Evolutionary conservation across 2,888 invertebrate species (phyloP), one percentile per base, ranked within the genome.

Genomic region (Oscheius sp.): DNA sequence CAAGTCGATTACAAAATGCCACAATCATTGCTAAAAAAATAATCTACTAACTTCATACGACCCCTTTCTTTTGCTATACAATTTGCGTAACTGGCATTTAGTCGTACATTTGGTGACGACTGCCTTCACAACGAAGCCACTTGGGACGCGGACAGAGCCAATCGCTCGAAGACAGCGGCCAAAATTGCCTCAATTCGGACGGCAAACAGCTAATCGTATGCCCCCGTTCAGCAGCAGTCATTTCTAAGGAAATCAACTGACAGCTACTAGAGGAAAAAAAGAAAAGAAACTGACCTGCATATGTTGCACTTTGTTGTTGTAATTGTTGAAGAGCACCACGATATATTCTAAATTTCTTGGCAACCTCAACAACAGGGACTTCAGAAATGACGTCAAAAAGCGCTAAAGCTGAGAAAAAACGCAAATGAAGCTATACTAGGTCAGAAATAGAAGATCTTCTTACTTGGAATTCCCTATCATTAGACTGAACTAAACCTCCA

Each of bases 321-420:
- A 98, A 90, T 69, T 93, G 92, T 89, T 98, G 97, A 25, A 98
- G 88, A 88, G 93, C 91, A 15, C 97, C 97, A 65, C 95, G 91
- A 66, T 92, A 91, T 84, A 93, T 93, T 80, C 91, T 91, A 87
- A 92, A 97, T 87, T 94, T 95, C 31, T 69, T 34, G 15, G 95
- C 52, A 10, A 78, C 95, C 65, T 90, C 89, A 66, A 90, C 90
- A 58, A 98, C 89, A 3, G 94, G 91, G 33, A 92, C 90, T 89
- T 98, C 98, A 86, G 93, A 93, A 0, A 97, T 93, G 73, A 98
- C 90, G 87, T 97, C 96, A 88, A 93, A 92, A 68, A 98, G 89
- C 0, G 95, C 94, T 69, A 98, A 88, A 0, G 96, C 92, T 31
- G 94, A 87, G 80, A 88, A 89, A 81, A 89, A 89, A 39, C 89